Evolutionary conservation across 2,888 invertebrate species (phyloP).

Genomic region (Heliconius ethilla): DNA sequence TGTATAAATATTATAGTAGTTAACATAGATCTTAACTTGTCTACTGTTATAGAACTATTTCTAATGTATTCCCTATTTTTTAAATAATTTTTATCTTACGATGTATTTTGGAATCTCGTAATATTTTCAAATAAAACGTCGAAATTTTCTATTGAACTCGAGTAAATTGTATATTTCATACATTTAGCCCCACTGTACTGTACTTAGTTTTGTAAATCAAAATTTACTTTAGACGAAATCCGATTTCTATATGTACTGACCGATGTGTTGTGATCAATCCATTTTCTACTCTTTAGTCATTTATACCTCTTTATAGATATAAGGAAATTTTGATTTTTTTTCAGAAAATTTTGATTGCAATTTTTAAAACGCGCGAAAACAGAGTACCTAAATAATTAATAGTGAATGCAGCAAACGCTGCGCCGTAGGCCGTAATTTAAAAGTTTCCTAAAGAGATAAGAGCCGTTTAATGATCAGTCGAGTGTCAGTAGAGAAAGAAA

Average conservation of each 20-base stretch:
- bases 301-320: constrained; percentile 50
- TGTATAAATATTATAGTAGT: constrained; percentile 63
- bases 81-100: constrained; percentile 60
- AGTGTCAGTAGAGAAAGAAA: constrained; percentile 45
- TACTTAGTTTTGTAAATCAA: constrained; percentile 28
- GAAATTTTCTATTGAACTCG: constrained; percentile 58
- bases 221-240: constrained; percentile 8
- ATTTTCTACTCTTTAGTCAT: constrained; percentile 48
- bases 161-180: constrained; percentile 39
- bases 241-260: constrained; percentile 43
- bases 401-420: constrained; percentile 32
- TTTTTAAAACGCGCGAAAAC: constrained; percentile 58
- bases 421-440: constrained; percentile 33
- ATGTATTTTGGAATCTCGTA: constrained; percentile 59
- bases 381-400: constrained; percentile 60
- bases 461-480: constrained; percentile 51
- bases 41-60: constrained; percentile 56
- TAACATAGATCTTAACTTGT: constrained; percentile 65
- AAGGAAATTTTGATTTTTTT: constrained; percentile 43
- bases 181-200: constrained; percentile 23
- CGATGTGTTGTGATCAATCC: constrained; percentile 45
- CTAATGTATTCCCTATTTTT: constrained; percentile 56
- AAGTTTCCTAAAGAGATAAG: constrained; percentile 46
- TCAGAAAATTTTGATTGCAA: constrained; percentile 49
- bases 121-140: constrained; percentile 66